Evolutionary conservation across 1,140 invertebrate genomes (phyloP), one percentile per base, ranked within the genome.

Genomic region (Adoxophyes honmai): DNA sequence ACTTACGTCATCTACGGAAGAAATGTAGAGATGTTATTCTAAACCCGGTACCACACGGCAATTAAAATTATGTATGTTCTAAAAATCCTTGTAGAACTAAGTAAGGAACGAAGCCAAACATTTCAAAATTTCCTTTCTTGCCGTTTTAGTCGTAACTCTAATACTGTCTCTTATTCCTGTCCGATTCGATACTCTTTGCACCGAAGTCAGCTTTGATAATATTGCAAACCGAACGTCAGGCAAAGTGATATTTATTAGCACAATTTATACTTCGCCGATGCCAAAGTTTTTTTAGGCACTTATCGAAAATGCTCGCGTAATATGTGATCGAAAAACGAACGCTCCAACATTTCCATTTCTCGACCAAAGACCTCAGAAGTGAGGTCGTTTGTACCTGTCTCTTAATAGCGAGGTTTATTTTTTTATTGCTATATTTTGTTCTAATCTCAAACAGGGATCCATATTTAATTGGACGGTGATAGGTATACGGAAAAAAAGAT

Each of bases 221-320:
- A 48, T 44, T 18, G 18, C 39, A 28, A 48, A 21, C 7, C 42
- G 10, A 33, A 48, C 15, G 42, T 4, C 18, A 10, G 16, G 8
- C 42, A 48, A 48, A 48, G 42, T 48, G 42, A 48, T 48, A 48
- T 48, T 48, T 48, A 48, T 48, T 48, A 48, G 11, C 10, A 5
- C 21, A 48, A 48, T 48, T 21, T 48, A 48, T 48, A 28, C 6
- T 28, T 28, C 18, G 18, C 18, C 6, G 18, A 21, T 48, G 21
- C 21, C 42, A 18, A 18, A n/a, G 21, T 15, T 28, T 48, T 48
- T 48, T 48, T 48, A 21, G 15, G 39, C 18, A n/a, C 16, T 33
- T 48, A 5, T n/a, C 11, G 11, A 28, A 28, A 28, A 28, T 48
- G 42, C 42, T 11, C 21, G 11, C 18, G 8, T 21, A 11, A n/a